phyloP scores from a whole-genome alignment of 2,888 invertebrate genomes.

The Lycaena phlaeas region DNA sequence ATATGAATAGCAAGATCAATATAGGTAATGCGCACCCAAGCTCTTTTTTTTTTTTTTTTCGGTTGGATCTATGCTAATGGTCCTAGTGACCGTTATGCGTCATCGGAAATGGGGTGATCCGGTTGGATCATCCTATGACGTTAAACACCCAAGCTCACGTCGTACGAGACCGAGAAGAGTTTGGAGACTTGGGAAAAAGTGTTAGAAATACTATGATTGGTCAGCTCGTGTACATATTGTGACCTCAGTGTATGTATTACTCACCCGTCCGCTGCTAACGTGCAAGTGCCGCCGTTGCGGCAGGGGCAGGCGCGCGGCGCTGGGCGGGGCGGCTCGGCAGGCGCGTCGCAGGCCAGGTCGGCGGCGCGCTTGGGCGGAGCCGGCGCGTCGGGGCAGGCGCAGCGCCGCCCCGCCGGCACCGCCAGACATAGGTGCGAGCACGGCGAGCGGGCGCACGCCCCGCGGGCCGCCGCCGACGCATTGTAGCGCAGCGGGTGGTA shows the following conservation, averaged over 20 bases:
- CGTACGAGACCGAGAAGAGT: no score
- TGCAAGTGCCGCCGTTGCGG: conserved; percentile 87
- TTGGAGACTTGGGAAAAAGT: no score
- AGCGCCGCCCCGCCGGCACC: conserved; percentile 89
- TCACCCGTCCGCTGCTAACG: conserved; percentile 53
- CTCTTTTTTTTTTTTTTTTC: no score
- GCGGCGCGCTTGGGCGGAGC: conserved; percentile 67
- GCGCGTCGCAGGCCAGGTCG: conserved; percentile 85
- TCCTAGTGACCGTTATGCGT: no score
- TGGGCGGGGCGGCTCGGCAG: conserved; percentile 2
- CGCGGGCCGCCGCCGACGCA: conserved; percentile 71
- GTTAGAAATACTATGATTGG: no score
- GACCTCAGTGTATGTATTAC: neutral
- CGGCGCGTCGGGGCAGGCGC: conserved; percentile 89
- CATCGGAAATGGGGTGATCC: no score
- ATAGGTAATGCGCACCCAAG: no score
- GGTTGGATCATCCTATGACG: no score
- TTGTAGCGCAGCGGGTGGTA: conserved; percentile 91
- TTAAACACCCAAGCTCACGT: no score
- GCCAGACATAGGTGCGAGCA: conserved; percentile 96
- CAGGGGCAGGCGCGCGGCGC: conserved; percentile 15
- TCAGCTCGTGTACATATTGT: no score
- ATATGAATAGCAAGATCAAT: no score
- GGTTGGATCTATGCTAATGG: no score
- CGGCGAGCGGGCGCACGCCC: conserved; percentile 76